Base-by-base conservation (phyloP, 1,140 invertebrate genomes). In the Paramacrobiotus metropolitanus region DNA sequence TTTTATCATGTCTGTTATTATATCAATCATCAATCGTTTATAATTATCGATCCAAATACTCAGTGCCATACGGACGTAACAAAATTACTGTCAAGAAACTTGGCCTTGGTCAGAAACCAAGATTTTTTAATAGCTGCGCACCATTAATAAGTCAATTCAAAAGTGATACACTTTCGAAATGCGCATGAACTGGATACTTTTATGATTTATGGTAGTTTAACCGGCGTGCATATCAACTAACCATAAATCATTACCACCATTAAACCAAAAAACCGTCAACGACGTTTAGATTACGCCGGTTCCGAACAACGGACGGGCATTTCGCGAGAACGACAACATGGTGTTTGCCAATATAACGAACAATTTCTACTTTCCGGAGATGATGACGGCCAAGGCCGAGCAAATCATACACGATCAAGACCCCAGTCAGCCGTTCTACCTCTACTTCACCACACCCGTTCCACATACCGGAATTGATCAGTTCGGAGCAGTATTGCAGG, bases 371-470 rank as follows among this genome's bases (percentile, higher is more conserved):
- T 64, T 60, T 24, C 30, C 18, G 18, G 83, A 87, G 62, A 66
- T 91, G 1, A 87, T 87, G 66, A 85, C 86, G 0, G 70, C 79
- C 1, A 82, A 86, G 72, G 81, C 86, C 1, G 75, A 85, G 0
- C 72, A 75, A 63, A 76, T 81, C 0, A 87, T 91, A 61, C 66
- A 77, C 1, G 67, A 73, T 0, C 86, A 90, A 69, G 79, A 86
- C 64, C 65, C 67, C 0, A 74, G 72, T 1, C 71, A 28, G 48
- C 48, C 62, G 55, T 66, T 68, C 62, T 45, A 44, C 59, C 15
- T 21, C 2, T 31, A 61, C 34, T 62, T 29, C 30, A 45, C 61
- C 20, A 29, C 31, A n/a, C 44, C 28, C 60, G 40, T 29, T 60
- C 31, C 24, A 31, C 30, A n/a, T 29, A 21, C 34, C 29, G 24